Evolutionary conservation across 2,113 vertebrate species (phyloP), one percentile per base, ranked within the genome.

Genomic region (Spermophilus dauricus): DNA sequence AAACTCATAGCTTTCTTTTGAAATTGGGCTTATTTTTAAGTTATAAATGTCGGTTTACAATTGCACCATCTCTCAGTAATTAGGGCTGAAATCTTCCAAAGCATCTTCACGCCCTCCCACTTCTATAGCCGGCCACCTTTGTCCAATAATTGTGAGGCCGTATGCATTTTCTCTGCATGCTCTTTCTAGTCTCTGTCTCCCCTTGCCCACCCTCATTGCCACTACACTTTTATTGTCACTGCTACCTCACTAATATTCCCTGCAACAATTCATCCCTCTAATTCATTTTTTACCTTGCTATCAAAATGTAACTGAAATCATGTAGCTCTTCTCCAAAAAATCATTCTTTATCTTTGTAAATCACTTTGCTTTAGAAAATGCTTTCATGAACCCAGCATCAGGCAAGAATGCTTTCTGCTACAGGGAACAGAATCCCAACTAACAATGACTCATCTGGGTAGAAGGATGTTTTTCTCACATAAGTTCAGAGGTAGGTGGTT

Each of bases 401-500:
- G 8, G 61, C 69, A 45, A 84, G n/a, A 96, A 76, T 93, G 72
- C n/a, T 94, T 95, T 96, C 91, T 84, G 76, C 39, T 63, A 26
- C 70, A 80, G 24, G 70, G 78, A 76, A 76, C 37, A 96, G 86
- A 89, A 53, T 4, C 10, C 14, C 84, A 58, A 39, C 14, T 86
- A 89, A 63, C 65, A 58, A 37, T 76, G 48, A 90, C 80, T 91
- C 88, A 56, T 78, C 77, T 32, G 90, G 73, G 69, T 24, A 81
- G 28, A 92, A 51, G 8, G 45, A 26, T 94, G 20, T 91, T 95
- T 92, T 95, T 82, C 37, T 94, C 88, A 77, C 37, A 13, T 20
- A 77, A 86, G 70, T 91, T 3, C 85, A 84, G 30, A 95, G 48
- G 34, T 78, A 86, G 45, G 85, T 91, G 45, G 87, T 18, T 85